Evolutionary conservation across 2,113 vertebrate species (phyloP).

Genomic region (Alouatta palliata): DNA sequence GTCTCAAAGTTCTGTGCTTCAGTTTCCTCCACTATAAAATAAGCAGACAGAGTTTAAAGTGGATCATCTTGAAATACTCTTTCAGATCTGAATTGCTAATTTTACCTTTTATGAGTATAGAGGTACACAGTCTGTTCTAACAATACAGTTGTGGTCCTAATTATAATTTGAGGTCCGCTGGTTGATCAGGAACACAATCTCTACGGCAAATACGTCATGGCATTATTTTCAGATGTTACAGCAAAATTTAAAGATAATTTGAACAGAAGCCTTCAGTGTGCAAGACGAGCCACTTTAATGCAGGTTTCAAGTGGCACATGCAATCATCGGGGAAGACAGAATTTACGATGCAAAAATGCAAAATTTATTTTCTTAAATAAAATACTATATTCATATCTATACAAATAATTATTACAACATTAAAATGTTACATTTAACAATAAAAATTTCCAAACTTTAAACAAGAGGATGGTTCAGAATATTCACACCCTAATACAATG

Average conservation of each 20-base stretch:
- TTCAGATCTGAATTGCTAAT: slow-evolving; percentile 18
- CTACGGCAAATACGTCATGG: background rate
- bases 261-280: background rate
- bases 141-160: background rate
- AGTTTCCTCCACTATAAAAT: background rate
- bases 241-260: slow-evolving; percentile 5
- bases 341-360: slow-evolving; percentile 78
- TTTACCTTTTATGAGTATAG: slow-evolving; percentile 4
- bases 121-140: background rate
- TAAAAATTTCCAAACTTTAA: slow-evolving; percentile 88
- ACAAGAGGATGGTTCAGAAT: slow-evolving; percentile 84
- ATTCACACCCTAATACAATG: slow-evolving; percentile 86
- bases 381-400: slow-evolving; percentile 89
- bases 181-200: slow-evolving; percentile 11
- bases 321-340: slow-evolving; percentile 41
- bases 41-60: background rate
- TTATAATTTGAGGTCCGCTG: background rate
- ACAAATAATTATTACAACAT: slow-evolving; percentile 90
- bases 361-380: slow-evolving; percentile 88
- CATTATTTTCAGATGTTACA: background rate
- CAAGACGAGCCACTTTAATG: background rate
- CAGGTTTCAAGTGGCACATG: background rate
- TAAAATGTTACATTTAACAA: slow-evolving; percentile 88
- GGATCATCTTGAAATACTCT: background rate
- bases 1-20: background rate